phyloP scores from a whole-genome alignment of 2,797 vertebrate species.

The Propithecus perrieri region DNA sequence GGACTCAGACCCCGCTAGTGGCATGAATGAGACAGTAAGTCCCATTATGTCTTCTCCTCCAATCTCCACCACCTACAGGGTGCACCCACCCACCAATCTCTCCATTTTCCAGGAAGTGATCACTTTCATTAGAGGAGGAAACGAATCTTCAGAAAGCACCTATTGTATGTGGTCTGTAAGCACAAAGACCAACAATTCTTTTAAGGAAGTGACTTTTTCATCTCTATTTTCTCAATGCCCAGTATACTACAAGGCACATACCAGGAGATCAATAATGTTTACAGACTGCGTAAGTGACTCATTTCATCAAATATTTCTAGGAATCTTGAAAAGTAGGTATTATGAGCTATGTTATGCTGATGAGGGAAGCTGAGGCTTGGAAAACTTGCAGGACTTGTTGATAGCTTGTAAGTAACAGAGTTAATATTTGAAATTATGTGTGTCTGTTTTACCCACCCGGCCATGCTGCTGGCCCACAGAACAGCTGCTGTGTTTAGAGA shows the following conservation, averaged over 20 bases:
- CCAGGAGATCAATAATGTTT: neutral
- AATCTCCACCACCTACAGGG: neutral
- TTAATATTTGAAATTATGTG: neutral
- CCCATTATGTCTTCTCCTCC: neutral
- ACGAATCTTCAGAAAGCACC: neutral
- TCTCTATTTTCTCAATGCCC: neutral
- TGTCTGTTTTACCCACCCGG: neutral
- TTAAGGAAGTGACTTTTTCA: neutral
- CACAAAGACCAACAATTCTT: neutral
- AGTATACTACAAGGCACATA: neutral
- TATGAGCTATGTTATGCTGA: neutral
- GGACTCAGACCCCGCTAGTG: neutral
- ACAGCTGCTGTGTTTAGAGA: neutral
- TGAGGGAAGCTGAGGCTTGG: neutral
- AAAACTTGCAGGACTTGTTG: neutral
- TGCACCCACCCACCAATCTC: neutral
- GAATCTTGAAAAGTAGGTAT: neutral
- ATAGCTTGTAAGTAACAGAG: neutral
- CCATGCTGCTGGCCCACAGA: neutral
- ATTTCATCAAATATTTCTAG: conserved; percentile 2
- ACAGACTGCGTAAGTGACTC: neutral
- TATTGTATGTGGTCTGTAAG: neutral
- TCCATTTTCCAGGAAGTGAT: neutral
- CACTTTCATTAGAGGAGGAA: neutral
- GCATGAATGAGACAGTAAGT: neutral